These are phyloP conservation scores for Euura lappo DNA, from an alignment of 1,140 invertebrate species.

Conservation along the genomic window DNA sequence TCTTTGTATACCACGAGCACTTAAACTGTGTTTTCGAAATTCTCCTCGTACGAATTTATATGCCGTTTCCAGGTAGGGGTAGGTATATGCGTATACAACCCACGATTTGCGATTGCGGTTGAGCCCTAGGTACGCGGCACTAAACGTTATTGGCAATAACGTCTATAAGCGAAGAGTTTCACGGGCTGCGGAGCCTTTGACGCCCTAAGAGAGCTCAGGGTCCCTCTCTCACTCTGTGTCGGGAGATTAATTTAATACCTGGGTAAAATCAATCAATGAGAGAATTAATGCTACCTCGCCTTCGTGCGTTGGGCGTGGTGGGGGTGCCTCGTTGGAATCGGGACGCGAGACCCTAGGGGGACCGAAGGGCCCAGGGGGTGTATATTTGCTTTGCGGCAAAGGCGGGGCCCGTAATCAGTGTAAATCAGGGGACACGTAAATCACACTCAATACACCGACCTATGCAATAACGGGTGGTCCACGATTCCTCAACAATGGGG, in stretches of 20 bases:
- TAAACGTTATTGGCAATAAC: background rate
- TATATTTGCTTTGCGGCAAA: slow-evolving; percentile 56
- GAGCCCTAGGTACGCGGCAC: too few species aligned
- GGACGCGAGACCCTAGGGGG: slow-evolving; percentile 13
- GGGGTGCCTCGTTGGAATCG: slow-evolving; percentile 16
- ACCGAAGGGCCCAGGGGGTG: slow-evolving; percentile 22
- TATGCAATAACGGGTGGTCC: slow-evolving; percentile 45
- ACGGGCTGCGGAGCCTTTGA: slow-evolving; percentile 10
- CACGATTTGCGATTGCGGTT: too few species aligned
- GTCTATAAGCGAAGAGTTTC: background rate
- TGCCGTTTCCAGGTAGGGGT: too few species aligned
- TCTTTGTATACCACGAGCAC: too few species aligned
- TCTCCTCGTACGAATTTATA: too few species aligned
- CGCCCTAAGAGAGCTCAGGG: background rate
- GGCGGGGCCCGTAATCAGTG: slow-evolving; percentile 58
- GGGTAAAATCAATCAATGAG: slow-evolving; percentile 57
- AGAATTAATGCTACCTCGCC: slow-evolving; percentile 47
- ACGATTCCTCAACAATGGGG: too few species aligned
- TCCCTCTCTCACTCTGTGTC: background rate
- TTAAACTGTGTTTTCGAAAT: too few species aligned
- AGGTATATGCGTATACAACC: too few species aligned
- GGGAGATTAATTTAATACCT: slow-evolving; percentile 55
- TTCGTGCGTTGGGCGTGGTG: slow-evolving; percentile 18
- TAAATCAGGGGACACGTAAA: slow-evolving; percentile 62
- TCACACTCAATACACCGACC: slow-evolving; percentile 53